Percentiles rank a stretch among this genome's conserved stretches.
These are phyloP conservation scores for Dermatophagoides farinae DNA, from an alignment of 1,140 invertebrate species.

Conservation along the genomic window DNA sequence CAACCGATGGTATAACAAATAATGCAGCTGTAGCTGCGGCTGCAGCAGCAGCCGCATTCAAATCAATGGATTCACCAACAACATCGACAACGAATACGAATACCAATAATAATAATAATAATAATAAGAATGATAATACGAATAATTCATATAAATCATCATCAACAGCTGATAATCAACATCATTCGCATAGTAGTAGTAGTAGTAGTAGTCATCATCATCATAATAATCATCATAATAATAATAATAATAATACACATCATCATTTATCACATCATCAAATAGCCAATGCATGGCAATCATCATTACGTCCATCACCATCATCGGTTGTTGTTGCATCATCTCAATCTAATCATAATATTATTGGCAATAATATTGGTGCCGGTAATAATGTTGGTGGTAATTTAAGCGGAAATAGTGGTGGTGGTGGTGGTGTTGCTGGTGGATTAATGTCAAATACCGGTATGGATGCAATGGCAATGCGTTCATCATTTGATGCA, in stretches of 20 bases:
- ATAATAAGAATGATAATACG: slow-evolving; percentile 7
- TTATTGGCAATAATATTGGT: not conserved
- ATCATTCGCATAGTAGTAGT: no score
- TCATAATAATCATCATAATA: no score
- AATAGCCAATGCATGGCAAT: slow-evolving; percentile 30
- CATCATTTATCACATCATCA: slow-evolving; percentile 15
- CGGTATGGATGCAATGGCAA: slow-evolving; percentile 9
- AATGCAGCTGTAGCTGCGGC: not conserved
- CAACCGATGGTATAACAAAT: not conserved
- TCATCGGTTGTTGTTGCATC: not conserved
- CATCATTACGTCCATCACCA: slow-evolving; percentile 32
- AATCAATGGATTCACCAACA: slow-evolving; percentile 15
- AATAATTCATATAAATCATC: no score
- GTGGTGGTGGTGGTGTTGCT: no score
- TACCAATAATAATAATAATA: slow-evolving; percentile 16
- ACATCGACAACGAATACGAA: not conserved
- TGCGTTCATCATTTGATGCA: slow-evolving; percentile 21
- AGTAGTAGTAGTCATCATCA: no score
- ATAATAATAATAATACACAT: no score
- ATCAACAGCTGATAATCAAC: no score
- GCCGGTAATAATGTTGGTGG: no score
- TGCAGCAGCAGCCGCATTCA: slow-evolving; percentile 15
- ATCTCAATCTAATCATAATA: no score
- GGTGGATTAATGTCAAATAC: not conserved
- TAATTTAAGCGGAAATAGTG: no score